Evolutionary conservation across 2,113 vertebrate genomes (phyloP), one percentile per base, ranked within the genome.

Genomic region (Pluvianellus socialis): DNA sequence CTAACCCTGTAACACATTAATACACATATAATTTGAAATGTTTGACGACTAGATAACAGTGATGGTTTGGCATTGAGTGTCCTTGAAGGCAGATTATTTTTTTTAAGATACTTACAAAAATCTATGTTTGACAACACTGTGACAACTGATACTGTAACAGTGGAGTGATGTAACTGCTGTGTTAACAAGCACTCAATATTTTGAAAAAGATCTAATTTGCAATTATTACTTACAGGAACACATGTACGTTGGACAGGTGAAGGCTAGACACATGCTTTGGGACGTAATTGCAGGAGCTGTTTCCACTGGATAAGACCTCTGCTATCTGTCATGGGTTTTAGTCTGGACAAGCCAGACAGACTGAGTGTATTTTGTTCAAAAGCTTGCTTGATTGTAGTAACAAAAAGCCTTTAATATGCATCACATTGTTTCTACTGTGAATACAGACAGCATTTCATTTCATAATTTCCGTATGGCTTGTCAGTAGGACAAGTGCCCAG

Each of bases 41-140:
- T 55, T 91, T 87, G 35, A 70, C 7, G 7, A 75, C 47, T 74
- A 44, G 56, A 52, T 71, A 91, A 62, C 61, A 77, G 27, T 3
- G 4, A 47, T 59, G 73, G 52, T 87, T 95, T 85, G 80, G 49
- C 62, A 92, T 16, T 44, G 30, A 59, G 35, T 44, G 30, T 68
- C 93, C 86, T 79, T 89, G 61, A 81, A 79, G 35, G 14, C 33
- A 81, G 61, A 87, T 47, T 59, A 30, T 45, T 10, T 59, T 79
- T 91, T 94, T 75, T 52, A 59, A 95, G 38, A 66, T 35, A 40
- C 86, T 92, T 88, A 42, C 27, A 40, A 87, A 94, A 95, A 87
- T 40, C 79, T n/a, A 33, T 85, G 73, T 95, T 92, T 91, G n/a
- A 68, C 84, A 89, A 79, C 70, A 77, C 32, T 75, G 32, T 59